Conservation (phyloP, 2,113 vertebrate genomes). For the Xenopus laevis region DNA sequence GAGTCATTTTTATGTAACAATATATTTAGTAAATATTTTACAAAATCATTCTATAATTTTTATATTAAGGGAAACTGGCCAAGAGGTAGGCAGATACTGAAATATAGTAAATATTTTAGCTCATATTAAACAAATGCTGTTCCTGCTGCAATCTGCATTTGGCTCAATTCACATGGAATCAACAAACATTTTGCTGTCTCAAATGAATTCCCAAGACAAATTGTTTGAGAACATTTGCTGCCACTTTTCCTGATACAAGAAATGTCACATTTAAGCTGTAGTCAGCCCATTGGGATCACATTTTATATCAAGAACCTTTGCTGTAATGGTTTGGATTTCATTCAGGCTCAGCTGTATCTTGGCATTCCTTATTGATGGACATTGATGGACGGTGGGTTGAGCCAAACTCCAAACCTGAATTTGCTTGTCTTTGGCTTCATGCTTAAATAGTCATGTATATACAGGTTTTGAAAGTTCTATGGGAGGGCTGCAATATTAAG, state of each 20-base stretch:
- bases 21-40: no score
- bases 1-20: no score
- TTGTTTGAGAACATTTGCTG: slow-evolving; percentile 1
- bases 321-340: slow-evolving; percentile 1
- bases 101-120: not conserved
- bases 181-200: slow-evolving; percentile 3
- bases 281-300: slow-evolving; percentile 13
- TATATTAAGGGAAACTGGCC: not conserved
- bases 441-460: no score
- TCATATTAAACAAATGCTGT: slow-evolving; percentile 11
- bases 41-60: no score
- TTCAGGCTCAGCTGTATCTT: not conserved
- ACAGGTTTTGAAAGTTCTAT: no score
- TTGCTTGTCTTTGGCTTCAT: not conserved
- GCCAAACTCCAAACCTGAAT: not conserved
- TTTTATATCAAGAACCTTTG: not conserved
- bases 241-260: not conserved
- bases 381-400: not conserved
- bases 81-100: slow-evolving; percentile 18
- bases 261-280: slow-evolving; percentile 5
- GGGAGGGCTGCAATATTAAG: no score
- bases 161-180: slow-evolving; percentile 2
- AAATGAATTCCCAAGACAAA: slow-evolving; percentile 19
- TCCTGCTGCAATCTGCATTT: not conserved
- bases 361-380: not conserved